phyloP scores from a whole-genome alignment of 1,140 invertebrate species.

The Nymphalis io region DNA sequence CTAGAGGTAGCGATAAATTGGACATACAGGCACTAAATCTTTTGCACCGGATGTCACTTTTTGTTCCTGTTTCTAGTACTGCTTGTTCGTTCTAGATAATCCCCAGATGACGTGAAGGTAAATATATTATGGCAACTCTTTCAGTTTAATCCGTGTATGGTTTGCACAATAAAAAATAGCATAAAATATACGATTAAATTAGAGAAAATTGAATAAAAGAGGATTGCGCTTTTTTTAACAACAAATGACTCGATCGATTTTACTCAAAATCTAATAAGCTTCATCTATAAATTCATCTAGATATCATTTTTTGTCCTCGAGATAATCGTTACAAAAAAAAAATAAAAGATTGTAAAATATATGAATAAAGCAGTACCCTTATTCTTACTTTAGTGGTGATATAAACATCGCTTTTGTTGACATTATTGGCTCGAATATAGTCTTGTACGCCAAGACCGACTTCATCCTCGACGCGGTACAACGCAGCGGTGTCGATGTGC shows the following conservation, averaged over 20 bases:
- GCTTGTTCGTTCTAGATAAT: slow-evolving; percentile 11
- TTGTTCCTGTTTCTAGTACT: slow-evolving; percentile 12
- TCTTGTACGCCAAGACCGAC: slow-evolving; percentile 84
- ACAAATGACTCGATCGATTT: too few species aligned
- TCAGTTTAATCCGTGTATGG: too few species aligned
- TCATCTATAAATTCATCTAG: too few species aligned
- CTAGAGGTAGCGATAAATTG: slow-evolving; percentile 47
- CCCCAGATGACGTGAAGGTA: not conserved
- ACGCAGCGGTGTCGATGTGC: slow-evolving; percentile 86
- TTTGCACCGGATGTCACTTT: slow-evolving; percentile 21
- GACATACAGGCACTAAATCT: slow-evolving; percentile 36
- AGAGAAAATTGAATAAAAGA: too few species aligned
- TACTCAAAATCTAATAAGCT: too few species aligned
- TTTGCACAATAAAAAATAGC: too few species aligned
- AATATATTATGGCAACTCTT: not conserved
- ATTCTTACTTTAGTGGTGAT: slow-evolving; percentile 83
- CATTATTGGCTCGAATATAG: slow-evolving; percentile 81
- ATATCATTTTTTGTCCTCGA: too few species aligned
- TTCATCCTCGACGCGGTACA: slow-evolving; percentile 84
- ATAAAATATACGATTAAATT: too few species aligned
- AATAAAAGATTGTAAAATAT: too few species aligned
- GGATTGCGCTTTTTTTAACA: too few species aligned
- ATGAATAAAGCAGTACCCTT: not conserved
- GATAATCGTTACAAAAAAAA: too few species aligned
- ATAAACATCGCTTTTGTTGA: slow-evolving; percentile 84